Percentiles rank a stretch among this genome's conserved stretches.
Evolutionary conservation across 1,140 invertebrate species (phyloP).

Genomic region (Copidosoma floridanum): DNA sequence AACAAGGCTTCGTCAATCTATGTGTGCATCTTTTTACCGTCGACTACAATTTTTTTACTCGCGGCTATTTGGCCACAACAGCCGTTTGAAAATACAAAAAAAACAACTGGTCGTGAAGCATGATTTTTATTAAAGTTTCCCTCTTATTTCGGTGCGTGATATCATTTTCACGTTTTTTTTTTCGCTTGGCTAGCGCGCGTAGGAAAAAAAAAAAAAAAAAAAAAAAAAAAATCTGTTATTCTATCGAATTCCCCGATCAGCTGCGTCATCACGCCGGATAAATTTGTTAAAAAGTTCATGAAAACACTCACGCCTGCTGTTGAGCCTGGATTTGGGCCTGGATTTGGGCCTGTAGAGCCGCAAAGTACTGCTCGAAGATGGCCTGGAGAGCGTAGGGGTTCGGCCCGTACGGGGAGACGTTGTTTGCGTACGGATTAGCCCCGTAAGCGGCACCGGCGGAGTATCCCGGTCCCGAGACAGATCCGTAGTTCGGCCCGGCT

Average conservation of each 20-base stretch:
- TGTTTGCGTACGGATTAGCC: not conserved
- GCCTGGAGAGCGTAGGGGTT: constrained; percentile 21
- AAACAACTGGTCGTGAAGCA: too few relatives aligned
- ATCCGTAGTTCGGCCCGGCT: not conserved
- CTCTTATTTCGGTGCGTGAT: not conserved
- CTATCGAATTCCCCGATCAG: not conserved
- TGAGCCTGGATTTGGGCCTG: constrained; percentile 33
- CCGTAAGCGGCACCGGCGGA: not conserved
- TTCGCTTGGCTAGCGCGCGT: not conserved
- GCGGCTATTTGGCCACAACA: too few relatives aligned
- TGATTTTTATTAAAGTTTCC: too few relatives aligned
- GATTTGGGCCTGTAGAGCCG: constrained; percentile 27
- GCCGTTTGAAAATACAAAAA: too few relatives aligned
- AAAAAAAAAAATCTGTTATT: too few relatives aligned
- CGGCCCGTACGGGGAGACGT: not conserved
- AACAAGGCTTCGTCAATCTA: not conserved
- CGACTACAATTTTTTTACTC: not conserved
- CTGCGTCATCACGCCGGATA: not conserved
- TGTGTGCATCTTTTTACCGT: too few relatives aligned
- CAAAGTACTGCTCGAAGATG: constrained; percentile 30
- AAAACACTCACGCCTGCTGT: constrained; percentile 39
- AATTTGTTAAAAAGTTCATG: too few relatives aligned
- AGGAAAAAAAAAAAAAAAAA: not conserved
- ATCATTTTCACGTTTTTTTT: not conserved
- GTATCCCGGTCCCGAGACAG: not conserved